Base-by-base conservation (phyloP, 2,113 vertebrate species). In the Etheostoma spectabile region DNA sequence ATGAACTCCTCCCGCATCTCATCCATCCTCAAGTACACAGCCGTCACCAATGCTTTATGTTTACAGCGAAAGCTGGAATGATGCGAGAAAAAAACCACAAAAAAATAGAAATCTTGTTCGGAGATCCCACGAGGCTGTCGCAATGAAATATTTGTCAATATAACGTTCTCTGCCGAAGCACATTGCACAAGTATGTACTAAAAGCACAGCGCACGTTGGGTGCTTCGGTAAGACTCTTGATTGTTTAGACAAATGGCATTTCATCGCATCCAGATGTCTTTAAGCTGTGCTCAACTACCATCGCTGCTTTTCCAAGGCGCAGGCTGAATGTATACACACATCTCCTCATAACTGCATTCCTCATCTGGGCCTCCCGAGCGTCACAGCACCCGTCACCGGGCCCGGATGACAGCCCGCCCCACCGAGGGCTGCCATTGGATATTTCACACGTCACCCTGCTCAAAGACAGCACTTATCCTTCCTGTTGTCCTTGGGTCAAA, bases 211-310 rank as follows among this genome's bases (percentile, higher is more conserved):
- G 81, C 94, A 73, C 91, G 83, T 92, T 94, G 95, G 95, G 94
- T 95, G 95, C 92, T 94, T 87, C 82, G 92, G 90, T 91, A 90
- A 91, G 89, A 90, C 88, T 93, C 93, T 65, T 91, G 93, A 95
- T 92, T 95, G 94, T 96, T 96, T 96, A 95, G 93, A 95, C 93
- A 94, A 95, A 95, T 91, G 93, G 87, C 93, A 90, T 93, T 95
- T 95, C 93, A 96, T 95, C 92, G 88, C 92, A 94, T 95, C 95
- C 95, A 96, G 95, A 95, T 95, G 94, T 96, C 93, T 95, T 94
- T 93, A 94, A 95, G 94, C 93, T 89, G 92, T 86, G 92, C 93
- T 93, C 92, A 85, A 91, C 92, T 93, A 51, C 91, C 92, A 83
- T 79, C 84, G 81, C 89, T 79, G 82, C 91, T 91, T 86, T 86